phyloP scores from a whole-genome alignment of 2,797 vertebrate genomes.

The Cynopterus sphinx region DNA sequence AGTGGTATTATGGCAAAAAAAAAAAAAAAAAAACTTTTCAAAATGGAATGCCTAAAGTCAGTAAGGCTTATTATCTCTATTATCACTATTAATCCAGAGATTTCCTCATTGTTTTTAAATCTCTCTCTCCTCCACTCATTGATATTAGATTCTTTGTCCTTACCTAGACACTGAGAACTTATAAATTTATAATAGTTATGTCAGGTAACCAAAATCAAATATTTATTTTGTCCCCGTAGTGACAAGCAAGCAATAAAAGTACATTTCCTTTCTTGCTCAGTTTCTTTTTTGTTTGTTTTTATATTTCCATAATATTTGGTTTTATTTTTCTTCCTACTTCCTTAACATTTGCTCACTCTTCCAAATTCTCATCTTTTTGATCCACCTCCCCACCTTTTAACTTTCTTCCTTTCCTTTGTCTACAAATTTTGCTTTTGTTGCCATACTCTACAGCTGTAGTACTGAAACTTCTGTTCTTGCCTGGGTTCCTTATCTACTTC shows the following conservation, averaged over 20 bases:
- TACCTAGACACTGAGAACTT: not conserved
- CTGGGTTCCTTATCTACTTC: not conserved
- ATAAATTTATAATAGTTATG: not conserved
- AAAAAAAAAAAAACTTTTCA: not conserved
- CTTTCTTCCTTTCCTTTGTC: not conserved
- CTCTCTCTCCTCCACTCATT: not conserved
- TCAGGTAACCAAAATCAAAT: not conserved
- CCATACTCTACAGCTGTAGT: not conserved
- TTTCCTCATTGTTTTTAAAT: not conserved
- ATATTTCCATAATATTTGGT: not conserved
- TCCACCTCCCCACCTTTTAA: not conserved
- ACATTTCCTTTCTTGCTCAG: not conserved
- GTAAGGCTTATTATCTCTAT: not conserved
- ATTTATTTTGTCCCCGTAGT: not conserved
- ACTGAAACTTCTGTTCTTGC: not conserved
- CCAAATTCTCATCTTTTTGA: not conserved
- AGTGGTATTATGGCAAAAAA: not conserved
- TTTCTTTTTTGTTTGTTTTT: not conserved
- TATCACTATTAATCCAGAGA: not conserved
- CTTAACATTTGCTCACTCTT: not conserved
- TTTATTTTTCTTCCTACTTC: not conserved
- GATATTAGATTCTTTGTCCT: not conserved
- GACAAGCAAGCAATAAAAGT: not conserved
- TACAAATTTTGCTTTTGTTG: not conserved
- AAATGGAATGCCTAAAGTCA: not conserved